phyloP scores from a whole-genome alignment of 2,888 invertebrate species.

The Allolobophora icterica region DNA sequence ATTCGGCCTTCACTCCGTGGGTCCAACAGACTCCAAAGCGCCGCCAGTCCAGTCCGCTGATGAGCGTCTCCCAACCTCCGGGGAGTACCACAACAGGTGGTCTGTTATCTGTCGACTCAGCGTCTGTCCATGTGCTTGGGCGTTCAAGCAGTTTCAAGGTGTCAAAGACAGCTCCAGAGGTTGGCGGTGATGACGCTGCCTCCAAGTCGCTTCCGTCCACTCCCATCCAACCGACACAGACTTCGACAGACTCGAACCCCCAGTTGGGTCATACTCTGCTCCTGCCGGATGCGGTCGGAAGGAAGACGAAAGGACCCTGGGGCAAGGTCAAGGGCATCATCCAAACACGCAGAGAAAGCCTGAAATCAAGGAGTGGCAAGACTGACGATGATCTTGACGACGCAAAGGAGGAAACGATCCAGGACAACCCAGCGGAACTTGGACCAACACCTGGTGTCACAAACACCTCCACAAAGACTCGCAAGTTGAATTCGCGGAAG shows the following conservation, averaged over 20 bases:
- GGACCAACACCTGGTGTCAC: not conserved
- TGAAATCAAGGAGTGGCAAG: conserved; percentile 50
- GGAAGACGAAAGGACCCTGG: conserved; percentile 70
- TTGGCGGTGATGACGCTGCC: not conserved
- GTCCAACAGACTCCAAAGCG: not conserved
- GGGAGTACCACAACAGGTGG: not conserved
- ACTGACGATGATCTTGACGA: not conserved
- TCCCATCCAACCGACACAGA: conserved; percentile 27
- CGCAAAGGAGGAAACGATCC: not conserved
- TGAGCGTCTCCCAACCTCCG: not conserved
- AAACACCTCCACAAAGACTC: not conserved
- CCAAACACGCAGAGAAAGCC: conserved; percentile 70
- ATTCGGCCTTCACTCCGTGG: not conserved
- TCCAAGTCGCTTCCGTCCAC: conserved; percentile 33
- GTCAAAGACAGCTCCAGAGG: not conserved
- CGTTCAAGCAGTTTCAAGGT: conserved; percentile 32
- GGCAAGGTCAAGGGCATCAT: conserved; percentile 80
- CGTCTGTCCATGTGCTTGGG: not conserved
- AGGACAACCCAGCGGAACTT: not conserved
- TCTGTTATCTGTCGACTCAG: not conserved
- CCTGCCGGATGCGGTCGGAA: not conserved
- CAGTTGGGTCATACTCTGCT: not conserved
- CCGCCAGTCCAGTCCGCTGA: not conserved
- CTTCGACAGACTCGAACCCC: not conserved
- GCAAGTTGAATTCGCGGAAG: not conserved